Evolutionary conservation across 37 sponge, comb jelly and placozoan species (phyloP), one percentile per base, ranked within the genome.

Genomic region (Geodia barretti): DNA sequence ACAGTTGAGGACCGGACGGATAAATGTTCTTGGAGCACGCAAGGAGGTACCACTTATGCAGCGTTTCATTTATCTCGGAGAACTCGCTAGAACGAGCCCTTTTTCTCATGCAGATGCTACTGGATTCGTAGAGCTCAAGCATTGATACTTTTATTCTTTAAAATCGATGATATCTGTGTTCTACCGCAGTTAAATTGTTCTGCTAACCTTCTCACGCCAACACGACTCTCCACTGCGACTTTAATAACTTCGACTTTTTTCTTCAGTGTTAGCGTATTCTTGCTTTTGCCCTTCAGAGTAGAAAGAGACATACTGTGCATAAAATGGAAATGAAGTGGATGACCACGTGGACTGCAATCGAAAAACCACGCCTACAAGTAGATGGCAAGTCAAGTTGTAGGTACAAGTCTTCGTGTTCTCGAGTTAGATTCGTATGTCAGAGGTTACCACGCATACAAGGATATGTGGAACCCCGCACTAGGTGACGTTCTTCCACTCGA

Each of bases 131-230:
- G 31, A 33, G 40, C 34, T 47, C n/a, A n/a, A n/a, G n/a, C n/a
- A n/a, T n/a, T n/a, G n/a, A n/a, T n/a, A n/a, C n/a, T n/a, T n/a
- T n/a, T n/a, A n/a, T n/a, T n/a, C 73, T 76, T 82, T 66, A 82
- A 70, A 24, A 88, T 77, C 20, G 42, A 68, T 26, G 28, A 37
- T 26, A 87, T 80, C 41, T 80, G 85, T 36, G 85, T 90, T 62
- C 75, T 84, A 2, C 82, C 90, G 80, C 90, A 85, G 29, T 35
- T 21, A 73, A 77, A 84, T 39, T 28, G 67, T 64, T 78, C 84
- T 39, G 79, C 90, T 59, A 90, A 29, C 42, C 28, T n/a, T n/a
- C n/a, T n/a, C n/a, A n/a, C n/a, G n/a, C n/a, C n/a, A n/a, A n/a
- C n/a, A n/a, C n/a, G n/a, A n/a, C n/a, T n/a, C n/a, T n/a, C n/a